Evolutionary conservation across 2,113 vertebrate genomes (phyloP), one percentile per base, ranked within the genome.

Genomic region (Saccopteryx bilineata): DNA sequence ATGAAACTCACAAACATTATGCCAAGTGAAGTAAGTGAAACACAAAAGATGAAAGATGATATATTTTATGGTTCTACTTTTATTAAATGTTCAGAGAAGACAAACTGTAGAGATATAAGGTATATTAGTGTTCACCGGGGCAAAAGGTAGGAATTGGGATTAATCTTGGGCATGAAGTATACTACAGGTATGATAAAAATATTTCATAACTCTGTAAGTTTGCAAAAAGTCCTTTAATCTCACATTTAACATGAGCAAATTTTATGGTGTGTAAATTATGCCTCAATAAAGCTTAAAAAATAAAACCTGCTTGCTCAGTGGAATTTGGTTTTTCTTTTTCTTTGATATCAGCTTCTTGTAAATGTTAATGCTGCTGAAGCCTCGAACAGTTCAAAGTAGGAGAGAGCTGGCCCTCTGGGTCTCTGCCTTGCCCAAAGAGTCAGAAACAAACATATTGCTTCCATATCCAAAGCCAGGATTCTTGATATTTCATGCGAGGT

Each of bases 371-470:
- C 68, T 72, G 8, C 54, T 63, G 39, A 90, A 94, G 66, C 54
- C 93, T 96, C 72, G 17, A 92, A 81, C 33, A 89, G 74, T 95
- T 94, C 89, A 96, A 87, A 97, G 92, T 72, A 79, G 78, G 33
- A 76, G 28, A 46, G 66, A 95, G 89, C 54, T 68, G 79, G 91
- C 83, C 92, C 96, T 97, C 91, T 95, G 93, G 93, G 90, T 68
- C 90, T 83, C 18, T 1, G 5, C 48, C 31, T 83, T 50, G 39
- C 91, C 92, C 90, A 88, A 83, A 63, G 91, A 96, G 85, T 92
- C 82, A 83, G 95, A 98, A 97, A 97, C 96, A 97, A 97, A 96
- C 89, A 96, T 96, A 97, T 93, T 96, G 95, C 93, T 94, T 96
- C 87, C 92, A 91, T 96, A 96, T 86, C 96, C 95, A 96, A 95